Percentiles rank a stretch among this genome's conserved stretches.
Conservation (phyloP, 2,888 invertebrate species). For the Drosophila hamatofila region DNA sequence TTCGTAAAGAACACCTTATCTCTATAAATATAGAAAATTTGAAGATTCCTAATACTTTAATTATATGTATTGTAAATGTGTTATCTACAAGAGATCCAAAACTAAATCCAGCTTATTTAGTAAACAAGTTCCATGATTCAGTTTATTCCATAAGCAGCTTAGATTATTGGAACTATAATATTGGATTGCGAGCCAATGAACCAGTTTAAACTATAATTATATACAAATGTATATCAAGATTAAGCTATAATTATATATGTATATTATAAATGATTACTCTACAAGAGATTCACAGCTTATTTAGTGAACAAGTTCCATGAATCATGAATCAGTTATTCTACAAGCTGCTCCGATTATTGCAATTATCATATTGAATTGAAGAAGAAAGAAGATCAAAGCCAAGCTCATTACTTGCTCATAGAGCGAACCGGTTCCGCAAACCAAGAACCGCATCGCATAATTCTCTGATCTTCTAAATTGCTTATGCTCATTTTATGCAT, state of each 20-base stretch:
- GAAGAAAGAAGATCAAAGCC: neutral
- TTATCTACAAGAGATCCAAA: neutral
- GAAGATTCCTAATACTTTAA: neutral
- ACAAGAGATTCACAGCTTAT: neutral
- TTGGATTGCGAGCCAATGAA: no score
- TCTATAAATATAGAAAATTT: neutral
- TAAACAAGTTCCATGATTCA: neutral
- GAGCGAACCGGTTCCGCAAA: neutral
- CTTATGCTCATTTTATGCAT: neutral
- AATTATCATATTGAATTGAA: neutral
- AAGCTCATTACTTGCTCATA: neutral
- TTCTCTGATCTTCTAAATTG: neutral
- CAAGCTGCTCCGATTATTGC: neutral
- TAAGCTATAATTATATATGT: neutral
- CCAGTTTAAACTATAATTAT: no score
- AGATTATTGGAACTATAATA: neutral
- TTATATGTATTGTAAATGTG: neutral
- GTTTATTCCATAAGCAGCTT: neutral
- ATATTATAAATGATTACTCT: neutral
- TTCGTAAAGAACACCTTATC: no score
- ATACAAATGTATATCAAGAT: no score
- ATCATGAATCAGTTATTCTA: neutral
- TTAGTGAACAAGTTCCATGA: neutral
- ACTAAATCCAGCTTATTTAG: neutral
- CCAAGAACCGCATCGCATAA: neutral